Base-by-base conservation (phyloP, 1,140 invertebrate species). In the Apis florea region DNA sequence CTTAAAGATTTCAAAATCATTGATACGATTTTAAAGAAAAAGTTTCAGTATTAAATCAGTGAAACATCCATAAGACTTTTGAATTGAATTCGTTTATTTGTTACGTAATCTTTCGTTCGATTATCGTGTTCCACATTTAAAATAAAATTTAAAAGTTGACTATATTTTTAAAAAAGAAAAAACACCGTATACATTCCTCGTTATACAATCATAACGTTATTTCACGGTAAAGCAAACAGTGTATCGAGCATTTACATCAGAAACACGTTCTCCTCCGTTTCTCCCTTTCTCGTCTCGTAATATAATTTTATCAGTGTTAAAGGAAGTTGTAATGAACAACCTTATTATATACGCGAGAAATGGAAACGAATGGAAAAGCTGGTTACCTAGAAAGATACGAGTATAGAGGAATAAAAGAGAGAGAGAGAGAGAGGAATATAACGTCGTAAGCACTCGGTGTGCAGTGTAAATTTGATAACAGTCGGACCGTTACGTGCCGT, bases 401-500 rank as follows among this genome's bases (percentile, higher is more conserved):
- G 31, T 40, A 40, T 40, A 5, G 31, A 40, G 31, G 31, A 40
- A 40, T 40, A 40, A 40, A 40, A 15, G 24, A 24, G 12, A 13
- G 17, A n/a, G 6, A 56, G 47, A 12, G 12, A 24, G 3, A 9
- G 31, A 66, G 63, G n/a, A 19, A 49, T 69, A 59, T 70, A 61
- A 71, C n/a, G 47, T 68, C 53, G 76, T 26, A 70, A 58, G 76
- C 76, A n/a, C 59, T 51, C 61, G 54, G 56, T 19, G 56, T 19
- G 47, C 56, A 61, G 64, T 79, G 67, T 71, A 61, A 79, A 79
- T 78, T 78, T 79, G 76, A 71, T 79, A 78, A 78, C 66, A 26
- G 47, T 49, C 66, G 40, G 31, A 59, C 61, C 1, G 74, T 26
- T 51, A 58, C 76, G 67, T 19, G 49, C 13, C 66, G 66, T 54